Evolutionary conservation across 2,113 vertebrate species (phyloP).

Genomic region (Halichoerus grypus): DNA sequence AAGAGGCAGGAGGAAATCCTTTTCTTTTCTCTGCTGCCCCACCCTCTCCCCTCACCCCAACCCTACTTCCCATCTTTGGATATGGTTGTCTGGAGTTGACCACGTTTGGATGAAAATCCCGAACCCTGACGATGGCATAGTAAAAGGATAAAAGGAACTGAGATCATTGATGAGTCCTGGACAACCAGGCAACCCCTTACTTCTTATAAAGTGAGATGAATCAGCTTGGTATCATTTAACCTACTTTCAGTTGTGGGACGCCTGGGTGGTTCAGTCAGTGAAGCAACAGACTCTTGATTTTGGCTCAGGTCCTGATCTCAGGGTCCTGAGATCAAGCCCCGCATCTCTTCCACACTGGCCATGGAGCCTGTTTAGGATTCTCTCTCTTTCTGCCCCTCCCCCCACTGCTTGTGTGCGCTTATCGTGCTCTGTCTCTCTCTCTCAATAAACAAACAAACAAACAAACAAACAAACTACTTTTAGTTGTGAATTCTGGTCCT

Average conservation of each 20-base stretch:
- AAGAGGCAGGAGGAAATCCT: background rate
- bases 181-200: background rate
- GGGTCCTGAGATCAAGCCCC: background rate
- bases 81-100: background rate
- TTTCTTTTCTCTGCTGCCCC: too few species aligned
- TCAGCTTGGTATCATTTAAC: background rate
- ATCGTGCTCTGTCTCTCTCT: accelerated
- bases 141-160: background rate
- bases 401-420: background rate
- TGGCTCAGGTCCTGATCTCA: background rate
- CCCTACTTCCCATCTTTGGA: background rate
- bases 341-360: background rate
- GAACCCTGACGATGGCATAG: background rate
- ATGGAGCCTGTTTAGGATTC: background rate
- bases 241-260: background rate
- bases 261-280: background rate
- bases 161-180: background rate
- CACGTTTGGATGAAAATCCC: background rate
- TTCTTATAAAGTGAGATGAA: too few species aligned
- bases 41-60: too few species aligned
- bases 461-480: background rate
- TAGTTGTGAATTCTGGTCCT: background rate
- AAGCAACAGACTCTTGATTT: background rate
- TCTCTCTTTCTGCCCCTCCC: background rate
- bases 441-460: background rate